Conservation (phyloP, 2,797 vertebrate species). For the Clarias pachynema region DNA sequence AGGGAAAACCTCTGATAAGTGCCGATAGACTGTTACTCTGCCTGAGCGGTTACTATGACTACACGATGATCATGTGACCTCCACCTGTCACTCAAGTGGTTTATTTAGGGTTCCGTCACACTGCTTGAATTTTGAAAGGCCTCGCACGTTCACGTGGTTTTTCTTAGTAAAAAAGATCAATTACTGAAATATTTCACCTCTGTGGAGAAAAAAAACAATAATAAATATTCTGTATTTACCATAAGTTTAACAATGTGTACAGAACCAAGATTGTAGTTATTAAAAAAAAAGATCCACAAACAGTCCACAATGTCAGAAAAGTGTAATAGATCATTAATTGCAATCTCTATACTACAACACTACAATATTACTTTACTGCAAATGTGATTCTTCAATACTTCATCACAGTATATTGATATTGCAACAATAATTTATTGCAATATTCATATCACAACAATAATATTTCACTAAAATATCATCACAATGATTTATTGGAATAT, state of each 20-base stretch:
- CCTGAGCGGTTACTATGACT: background rate
- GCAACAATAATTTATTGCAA: background rate
- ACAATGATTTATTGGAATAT: background rate
- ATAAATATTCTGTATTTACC: background rate
- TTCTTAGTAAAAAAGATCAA: too few species aligned
- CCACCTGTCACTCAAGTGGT: background rate
- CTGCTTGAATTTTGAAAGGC: background rate
- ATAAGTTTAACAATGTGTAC: too few species aligned
- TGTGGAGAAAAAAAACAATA: background rate
- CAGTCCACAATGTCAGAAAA: too few species aligned
- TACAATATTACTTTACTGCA: background rate
- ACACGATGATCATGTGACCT: background rate
- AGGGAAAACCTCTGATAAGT: background rate
- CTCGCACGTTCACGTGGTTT: background rate
- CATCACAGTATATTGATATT: background rate
- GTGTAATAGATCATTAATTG: too few species aligned
- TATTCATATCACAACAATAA: background rate
- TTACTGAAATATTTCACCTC: background rate
- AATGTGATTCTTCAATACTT: background rate
- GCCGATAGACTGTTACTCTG: background rate
- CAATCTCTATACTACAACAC: background rate
- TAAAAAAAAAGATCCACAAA: too few species aligned
- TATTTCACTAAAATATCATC: background rate
- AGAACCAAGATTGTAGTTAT: too few species aligned
- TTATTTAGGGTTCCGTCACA: background rate